A percentile compares a stretch with the other conserved stretches of the same genome.
Conservation (phyloP, 2,113 vertebrate species). For the Craseonycteris thonglongyai region DNA sequence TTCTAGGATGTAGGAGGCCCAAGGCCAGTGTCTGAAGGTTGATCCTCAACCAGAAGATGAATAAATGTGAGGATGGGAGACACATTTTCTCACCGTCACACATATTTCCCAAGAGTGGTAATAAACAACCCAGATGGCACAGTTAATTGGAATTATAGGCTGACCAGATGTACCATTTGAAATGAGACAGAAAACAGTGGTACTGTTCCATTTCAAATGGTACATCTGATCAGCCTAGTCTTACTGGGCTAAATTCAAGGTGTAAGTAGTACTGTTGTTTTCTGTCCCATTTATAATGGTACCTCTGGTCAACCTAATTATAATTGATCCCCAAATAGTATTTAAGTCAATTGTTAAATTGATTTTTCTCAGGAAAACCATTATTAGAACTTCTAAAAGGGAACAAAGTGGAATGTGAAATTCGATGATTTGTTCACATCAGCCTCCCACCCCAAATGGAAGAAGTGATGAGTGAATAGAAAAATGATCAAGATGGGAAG, state of each 20-base stretch:
- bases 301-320: too few relatives aligned
- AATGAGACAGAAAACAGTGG: too few relatives aligned
- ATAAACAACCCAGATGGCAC: constrained; percentile 17
- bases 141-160: constrained; percentile 34
- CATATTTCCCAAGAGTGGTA: neutral
- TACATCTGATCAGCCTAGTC: too few relatives aligned
- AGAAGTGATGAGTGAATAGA: neutral
- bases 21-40: neutral
- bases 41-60: neutral
- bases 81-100: neutral
- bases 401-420: neutral
- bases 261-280: too few relatives aligned
- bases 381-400: neutral
- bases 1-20: neutral
- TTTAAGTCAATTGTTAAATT: constrained; percentile 44
- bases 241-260: too few relatives aligned
- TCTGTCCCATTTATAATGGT: too few relatives aligned
- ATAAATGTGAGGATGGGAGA: neutral
- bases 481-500: neutral
- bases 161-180: too few relatives aligned
- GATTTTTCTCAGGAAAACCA: constrained; percentile 40
- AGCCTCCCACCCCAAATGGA: neutral
- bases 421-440: neutral
- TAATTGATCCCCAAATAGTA: constrained; percentile 36
- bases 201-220: too few relatives aligned